phyloP scores from a whole-genome alignment of 2,113 vertebrate species.

The Chaetorhynchus papuensis region DNA sequence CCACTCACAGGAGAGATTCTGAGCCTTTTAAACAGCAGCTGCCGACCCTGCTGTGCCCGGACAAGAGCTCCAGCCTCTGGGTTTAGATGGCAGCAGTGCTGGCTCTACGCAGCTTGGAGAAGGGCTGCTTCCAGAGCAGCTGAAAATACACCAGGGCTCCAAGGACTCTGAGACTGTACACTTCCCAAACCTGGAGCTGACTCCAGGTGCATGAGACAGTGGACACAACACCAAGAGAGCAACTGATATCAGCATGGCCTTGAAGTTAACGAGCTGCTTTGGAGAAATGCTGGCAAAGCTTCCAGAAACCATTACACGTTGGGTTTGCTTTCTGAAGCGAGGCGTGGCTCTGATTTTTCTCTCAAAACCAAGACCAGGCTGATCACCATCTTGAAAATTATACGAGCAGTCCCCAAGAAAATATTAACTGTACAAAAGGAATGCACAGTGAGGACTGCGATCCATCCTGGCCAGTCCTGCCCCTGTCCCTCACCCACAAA shows the following conservation, averaged over 20 bases:
- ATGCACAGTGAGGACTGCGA: neutral
- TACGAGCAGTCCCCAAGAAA: neutral
- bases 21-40: neutral
- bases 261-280: neutral
- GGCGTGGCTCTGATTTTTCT: neutral
- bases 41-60: neutral
- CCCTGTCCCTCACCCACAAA: neutral
- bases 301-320: neutral
- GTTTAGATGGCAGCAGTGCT: neutral
- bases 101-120: neutral
- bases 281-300: neutral
- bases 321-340: neutral
- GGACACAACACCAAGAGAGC: neutral
- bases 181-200: neutral
- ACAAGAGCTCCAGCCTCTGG: neutral
- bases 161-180: neutral
- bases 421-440: neutral
- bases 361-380: neutral
- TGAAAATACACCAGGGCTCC: neutral
- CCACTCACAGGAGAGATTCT: constrained; percentile 18
- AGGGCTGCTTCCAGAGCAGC: neutral
- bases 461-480: neutral
- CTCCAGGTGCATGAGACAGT: neutral
- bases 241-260: neutral
- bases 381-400: neutral